A percentile compares a stretch with the other conserved stretches of the same genome.
Evolutionary conservation across 2,113 vertebrate species (phyloP).

Genomic region (Paracanthobrama guichenoti): DNA sequence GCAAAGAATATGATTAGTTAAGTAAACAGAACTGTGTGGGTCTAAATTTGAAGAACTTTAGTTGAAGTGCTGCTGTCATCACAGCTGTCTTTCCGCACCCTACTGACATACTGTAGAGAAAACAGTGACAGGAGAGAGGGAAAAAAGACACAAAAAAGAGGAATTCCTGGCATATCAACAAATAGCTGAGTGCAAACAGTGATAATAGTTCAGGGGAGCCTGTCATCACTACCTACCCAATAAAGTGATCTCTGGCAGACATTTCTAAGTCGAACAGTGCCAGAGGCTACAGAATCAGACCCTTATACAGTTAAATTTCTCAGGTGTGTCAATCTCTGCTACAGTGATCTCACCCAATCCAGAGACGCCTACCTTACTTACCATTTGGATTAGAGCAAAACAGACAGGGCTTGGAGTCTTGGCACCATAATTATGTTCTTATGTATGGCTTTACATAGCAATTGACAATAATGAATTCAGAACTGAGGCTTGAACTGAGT

Average conservation of each 20-base stretch:
- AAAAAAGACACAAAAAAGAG: neutral
- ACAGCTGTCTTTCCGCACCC: constrained; percentile 48
- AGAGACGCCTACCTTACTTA: neutral
- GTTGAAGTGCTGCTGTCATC: constrained; percentile 45
- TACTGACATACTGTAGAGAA: constrained; percentile 30
- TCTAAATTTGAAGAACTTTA: constrained; percentile 24
- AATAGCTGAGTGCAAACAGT: constrained; percentile 49
- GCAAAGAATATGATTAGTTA: constrained; percentile 46
- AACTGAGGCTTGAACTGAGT: constrained; percentile 10
- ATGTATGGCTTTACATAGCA: constrained; percentile 37
- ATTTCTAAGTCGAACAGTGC: constrained; percentile 20
- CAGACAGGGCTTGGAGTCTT: constrained; percentile 29
- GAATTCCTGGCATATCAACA: constrained; percentile 55
- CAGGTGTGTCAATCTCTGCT: constrained; percentile 48
- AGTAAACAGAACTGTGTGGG: constrained; percentile 38
- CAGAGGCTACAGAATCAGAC: constrained; percentile 37
- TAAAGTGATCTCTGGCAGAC: constrained; percentile 40
- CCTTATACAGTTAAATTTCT: constrained; percentile 34
- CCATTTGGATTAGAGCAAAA: constrained; percentile 30
- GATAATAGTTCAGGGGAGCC: constrained; percentile 42
- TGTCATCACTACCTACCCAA: constrained; percentile 53
- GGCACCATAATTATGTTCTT: constrained; percentile 34
- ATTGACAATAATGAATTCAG: constrained; percentile 37
- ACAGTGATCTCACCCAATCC: neutral
- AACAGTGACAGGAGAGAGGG: neutral